Percentiles rank a stretch among this genome's conserved stretches.
Conservation (phyloP, 2,113 vertebrate genomes). For the Malurus alboscapulatus region DNA sequence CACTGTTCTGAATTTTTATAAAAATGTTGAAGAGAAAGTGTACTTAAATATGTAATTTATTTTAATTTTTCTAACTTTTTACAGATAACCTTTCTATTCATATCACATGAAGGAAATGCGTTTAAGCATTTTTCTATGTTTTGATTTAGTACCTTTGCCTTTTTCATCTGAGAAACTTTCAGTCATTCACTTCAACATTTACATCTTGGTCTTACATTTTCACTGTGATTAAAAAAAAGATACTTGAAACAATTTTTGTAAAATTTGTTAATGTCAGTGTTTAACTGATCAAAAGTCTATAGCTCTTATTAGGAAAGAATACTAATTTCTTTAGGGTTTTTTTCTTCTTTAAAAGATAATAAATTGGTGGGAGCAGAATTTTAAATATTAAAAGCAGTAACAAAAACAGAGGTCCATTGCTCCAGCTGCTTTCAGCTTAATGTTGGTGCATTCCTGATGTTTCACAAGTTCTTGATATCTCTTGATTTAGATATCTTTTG, state of each 20-base stretch:
- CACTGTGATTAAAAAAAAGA: conserved; percentile 81
- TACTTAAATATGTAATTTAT: conserved; percentile 96
- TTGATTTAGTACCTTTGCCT: conserved; percentile 80
- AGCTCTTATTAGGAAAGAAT: conserved; percentile 57
- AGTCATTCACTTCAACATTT: conserved; percentile 65
- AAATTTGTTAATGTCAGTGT: conserved; percentile 68
- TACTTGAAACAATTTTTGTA: conserved; percentile 83
- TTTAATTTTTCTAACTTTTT: conserved; percentile 94
- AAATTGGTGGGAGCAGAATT: conserved; percentile 55
- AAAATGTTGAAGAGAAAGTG: conserved; percentile 87
- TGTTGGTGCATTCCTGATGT: conserved; percentile 24
- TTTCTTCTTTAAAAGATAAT: conserved; percentile 7
- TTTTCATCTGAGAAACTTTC: conserved; percentile 76
- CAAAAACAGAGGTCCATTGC: conserved; percentile 36
- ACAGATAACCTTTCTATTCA: conserved; percentile 92
- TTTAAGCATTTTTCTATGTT: conserved; percentile 85
- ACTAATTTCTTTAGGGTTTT: background rate
- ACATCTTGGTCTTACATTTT: conserved; percentile 78
- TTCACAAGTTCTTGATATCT: background rate
- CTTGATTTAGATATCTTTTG: conserved; percentile 6
- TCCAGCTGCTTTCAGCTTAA: conserved; percentile 39
- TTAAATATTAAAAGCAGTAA: conserved; percentile 29
- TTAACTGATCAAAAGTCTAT: conserved; percentile 57
- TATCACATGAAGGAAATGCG: conserved; percentile 84
- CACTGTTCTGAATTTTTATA: conserved; percentile 91